phyloP scores from a whole-genome alignment of 1,140 invertebrate species.

The Ips nitidus region DNA sequence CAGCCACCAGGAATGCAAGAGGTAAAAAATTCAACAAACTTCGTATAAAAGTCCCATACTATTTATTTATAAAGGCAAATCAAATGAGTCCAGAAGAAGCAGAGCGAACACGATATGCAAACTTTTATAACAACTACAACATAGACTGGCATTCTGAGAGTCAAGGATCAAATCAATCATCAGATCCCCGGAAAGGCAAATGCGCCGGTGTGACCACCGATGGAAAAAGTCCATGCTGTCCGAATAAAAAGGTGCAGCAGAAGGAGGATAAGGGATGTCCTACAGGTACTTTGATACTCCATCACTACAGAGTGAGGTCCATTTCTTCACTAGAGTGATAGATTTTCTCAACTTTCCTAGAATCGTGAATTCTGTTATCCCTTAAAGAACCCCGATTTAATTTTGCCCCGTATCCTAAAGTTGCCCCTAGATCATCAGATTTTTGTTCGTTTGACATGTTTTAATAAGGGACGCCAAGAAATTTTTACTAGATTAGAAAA shows the following conservation, averaged over 20 bases:
- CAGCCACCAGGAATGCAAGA: neutral
- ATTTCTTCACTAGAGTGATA: too few species aligned
- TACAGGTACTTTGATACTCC: slow-evolving; percentile 15
- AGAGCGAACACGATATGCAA: slow-evolving; percentile 38
- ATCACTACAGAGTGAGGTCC: neutral
- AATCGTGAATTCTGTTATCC: too few species aligned
- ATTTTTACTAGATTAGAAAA: too few species aligned
- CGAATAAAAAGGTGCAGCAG: slow-evolving; percentile 12
- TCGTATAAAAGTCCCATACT: slow-evolving; percentile 1
- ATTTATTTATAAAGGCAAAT: too few species aligned
- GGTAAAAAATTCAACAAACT: slow-evolving; percentile 3
- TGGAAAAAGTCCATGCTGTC: slow-evolving; percentile 42
- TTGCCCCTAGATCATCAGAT: too few species aligned
- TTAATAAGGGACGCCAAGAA: too few species aligned
- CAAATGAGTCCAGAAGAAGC: slow-evolving; percentile 33
- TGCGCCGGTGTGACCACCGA: slow-evolving; percentile 40
- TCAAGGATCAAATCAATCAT: neutral
- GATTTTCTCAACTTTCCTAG: too few species aligned
- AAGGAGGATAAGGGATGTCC: slow-evolving; percentile 38
- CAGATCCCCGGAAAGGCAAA: slow-evolving; percentile 22
- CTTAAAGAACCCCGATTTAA: too few species aligned
- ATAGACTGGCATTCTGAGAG: slow-evolving; percentile 42
- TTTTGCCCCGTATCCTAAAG: too few species aligned
- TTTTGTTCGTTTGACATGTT: too few species aligned
- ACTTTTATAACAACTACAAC: slow-evolving; percentile 49